These are phyloP conservation scores for Planiliza haematocheilus DNA, from an alignment of 2,113 vertebrate species.

Conservation along the genomic window DNA sequence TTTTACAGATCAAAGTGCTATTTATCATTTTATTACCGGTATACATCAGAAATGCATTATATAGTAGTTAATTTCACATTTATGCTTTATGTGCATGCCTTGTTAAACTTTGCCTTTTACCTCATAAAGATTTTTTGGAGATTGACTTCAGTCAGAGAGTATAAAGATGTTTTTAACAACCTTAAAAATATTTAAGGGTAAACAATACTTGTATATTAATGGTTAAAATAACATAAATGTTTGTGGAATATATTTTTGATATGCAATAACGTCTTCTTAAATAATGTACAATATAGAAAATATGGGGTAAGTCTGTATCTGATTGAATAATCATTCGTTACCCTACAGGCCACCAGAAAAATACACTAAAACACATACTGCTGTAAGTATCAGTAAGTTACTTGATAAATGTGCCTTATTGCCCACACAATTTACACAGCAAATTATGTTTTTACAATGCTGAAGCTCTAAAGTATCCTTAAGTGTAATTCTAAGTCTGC, in stretches of 20 bases:
- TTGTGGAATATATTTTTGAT: no score
- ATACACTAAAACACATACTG: neutral
- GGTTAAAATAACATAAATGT: neutral
- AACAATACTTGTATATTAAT: no score
- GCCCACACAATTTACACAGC: neutral
- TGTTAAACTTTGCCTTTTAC: neutral
- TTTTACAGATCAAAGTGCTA: no score
- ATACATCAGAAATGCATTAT: neutral
- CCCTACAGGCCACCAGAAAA: neutral
- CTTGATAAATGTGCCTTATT: conserved; percentile 10
- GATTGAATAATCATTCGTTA: neutral
- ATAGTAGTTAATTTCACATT: neutral
- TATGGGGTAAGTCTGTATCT: neutral
- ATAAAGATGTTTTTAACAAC: neutral
- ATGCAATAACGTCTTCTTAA: no score
- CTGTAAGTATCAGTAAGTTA: neutral
- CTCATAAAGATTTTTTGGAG: neutral
- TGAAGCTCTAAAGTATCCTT: neutral
- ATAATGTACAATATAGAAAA: no score
- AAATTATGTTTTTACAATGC: neutral
- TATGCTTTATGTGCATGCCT: neutral
- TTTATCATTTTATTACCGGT: no score
- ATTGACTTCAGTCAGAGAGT: neutral
- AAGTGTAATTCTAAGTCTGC: neutral
- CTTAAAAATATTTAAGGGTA: neutral